These are phyloP conservation scores for Enteromius afrohamiltoni DNA, from an alignment of 2,797 vertebrate genomes.

Conservation along the genomic window DNA sequence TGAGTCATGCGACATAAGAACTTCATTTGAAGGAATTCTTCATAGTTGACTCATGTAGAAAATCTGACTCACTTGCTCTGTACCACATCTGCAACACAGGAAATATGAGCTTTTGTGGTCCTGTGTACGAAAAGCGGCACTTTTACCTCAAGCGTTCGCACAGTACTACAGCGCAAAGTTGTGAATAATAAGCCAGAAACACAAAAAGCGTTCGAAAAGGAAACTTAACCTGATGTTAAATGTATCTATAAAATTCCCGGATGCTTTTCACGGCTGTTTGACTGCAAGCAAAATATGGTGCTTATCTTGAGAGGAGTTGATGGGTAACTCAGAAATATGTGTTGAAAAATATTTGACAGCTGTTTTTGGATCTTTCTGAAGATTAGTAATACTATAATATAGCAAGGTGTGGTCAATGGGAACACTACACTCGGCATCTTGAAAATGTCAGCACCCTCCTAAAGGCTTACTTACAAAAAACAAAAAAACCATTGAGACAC, in stretches of 20 bases:
- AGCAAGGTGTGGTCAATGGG: neutral
- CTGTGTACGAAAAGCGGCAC: constrained; percentile 36
- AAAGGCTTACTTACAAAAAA: neutral
- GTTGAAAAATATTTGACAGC: neutral
- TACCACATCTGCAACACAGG: constrained; percentile 37
- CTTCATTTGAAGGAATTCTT: constrained; percentile 50
- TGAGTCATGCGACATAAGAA: constrained; percentile 54
- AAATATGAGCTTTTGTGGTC: constrained; percentile 34
- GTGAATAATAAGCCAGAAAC: constrained; percentile 19
- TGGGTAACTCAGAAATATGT: neutral
- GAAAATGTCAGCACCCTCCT: neutral
- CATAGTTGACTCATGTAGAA: constrained; percentile 45
- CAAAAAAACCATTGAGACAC: neutral
- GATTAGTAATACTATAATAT: neutral
- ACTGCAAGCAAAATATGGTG: neutral
- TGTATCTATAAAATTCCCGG: neutral
- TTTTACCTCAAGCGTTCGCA: neutral
- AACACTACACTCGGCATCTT: neutral
- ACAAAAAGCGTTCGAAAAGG: neutral
- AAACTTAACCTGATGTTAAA: neutral
- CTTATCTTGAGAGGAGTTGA: neutral
- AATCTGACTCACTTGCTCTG: constrained; percentile 56
- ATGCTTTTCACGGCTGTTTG: neutral
- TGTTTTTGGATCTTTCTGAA: constrained; percentile 8
- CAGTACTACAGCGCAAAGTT: neutral